Evolutionary conservation across 2,888 invertebrate species (phyloP).

Genomic region (Perizoma flavofasciatum): DNA sequence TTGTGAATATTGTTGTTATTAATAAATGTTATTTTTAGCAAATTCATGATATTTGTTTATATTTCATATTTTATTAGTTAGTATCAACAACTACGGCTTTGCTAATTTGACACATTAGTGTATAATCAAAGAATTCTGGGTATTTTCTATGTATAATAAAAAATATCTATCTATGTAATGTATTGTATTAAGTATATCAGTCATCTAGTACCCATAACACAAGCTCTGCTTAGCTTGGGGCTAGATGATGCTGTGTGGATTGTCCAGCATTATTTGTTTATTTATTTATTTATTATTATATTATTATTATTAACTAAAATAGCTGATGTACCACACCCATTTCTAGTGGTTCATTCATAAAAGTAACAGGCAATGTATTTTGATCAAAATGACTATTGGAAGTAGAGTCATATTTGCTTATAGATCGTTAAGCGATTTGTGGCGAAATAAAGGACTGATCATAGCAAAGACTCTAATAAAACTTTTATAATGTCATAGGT

Average conservation of each 20-base stretch:
- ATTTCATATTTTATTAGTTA: neutral
- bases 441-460: neutral
- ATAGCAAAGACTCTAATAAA: slow-evolving; percentile 1
- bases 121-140: slow-evolving; percentile 6
- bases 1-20: too few species aligned
- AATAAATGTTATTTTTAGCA: too few species aligned
- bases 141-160: too few species aligned
- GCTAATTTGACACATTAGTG: neutral
- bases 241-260: too few species aligned
- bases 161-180: too few species aligned
- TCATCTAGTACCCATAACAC: too few species aligned
- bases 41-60: too few species aligned
- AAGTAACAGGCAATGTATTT: neutral
- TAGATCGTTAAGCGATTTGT: neutral
- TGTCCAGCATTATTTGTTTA: too few species aligned
- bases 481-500: slow-evolving; percentile 9
- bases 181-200: too few species aligned
- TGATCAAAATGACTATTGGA: neutral
- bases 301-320: too few species aligned
- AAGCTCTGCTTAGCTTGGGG: too few species aligned
- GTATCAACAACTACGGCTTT: slow-evolving; percentile 1
- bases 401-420: slow-evolving; percentile 4
- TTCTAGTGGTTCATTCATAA: slow-evolving; percentile 5
- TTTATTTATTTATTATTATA: too few species aligned
- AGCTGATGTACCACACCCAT: slow-evolving; percentile 14